phyloP scores from a whole-genome alignment of 2,797 vertebrate species.

The Anguilla marmorata region DNA sequence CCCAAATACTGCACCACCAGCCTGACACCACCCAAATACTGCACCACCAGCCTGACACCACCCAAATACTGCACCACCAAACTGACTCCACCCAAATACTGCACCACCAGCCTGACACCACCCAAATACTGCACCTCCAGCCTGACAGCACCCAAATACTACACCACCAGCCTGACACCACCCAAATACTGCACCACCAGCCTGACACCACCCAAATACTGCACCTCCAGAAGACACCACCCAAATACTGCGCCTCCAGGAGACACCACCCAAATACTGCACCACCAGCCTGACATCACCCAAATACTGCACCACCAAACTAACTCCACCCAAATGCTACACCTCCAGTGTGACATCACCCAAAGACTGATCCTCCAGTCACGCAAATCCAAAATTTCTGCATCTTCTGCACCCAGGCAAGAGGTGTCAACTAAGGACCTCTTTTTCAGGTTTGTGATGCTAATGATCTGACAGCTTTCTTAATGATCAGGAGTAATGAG shows the following conservation, averaged over 20 bases:
- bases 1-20: neutral
- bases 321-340: neutral
- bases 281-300: neutral
- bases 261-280: neutral
- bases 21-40: neutral
- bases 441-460: slow-evolving; percentile 39
- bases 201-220: too few relatives aligned
- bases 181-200: neutral
- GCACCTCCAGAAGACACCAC: too few relatives aligned
- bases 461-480: slow-evolving; percentile 19
- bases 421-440: neutral
- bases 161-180: too few relatives aligned
- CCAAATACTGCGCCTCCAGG: neutral
- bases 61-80: neutral
- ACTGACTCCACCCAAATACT: neutral
- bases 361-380: neutral
- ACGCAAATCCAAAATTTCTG: neutral
- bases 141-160: neutral
- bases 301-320: neutral
- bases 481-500: slow-evolving; percentile 19
- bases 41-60: neutral
- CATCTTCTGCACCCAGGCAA: neutral
- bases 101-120: neutral
- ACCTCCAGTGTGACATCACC: neutral
- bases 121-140: neutral